Percentiles rank a stretch among this genome's conserved stretches.
Conservation (phyloP, 2,113 vertebrate genomes). For the Taurulus bubalis region DNA sequence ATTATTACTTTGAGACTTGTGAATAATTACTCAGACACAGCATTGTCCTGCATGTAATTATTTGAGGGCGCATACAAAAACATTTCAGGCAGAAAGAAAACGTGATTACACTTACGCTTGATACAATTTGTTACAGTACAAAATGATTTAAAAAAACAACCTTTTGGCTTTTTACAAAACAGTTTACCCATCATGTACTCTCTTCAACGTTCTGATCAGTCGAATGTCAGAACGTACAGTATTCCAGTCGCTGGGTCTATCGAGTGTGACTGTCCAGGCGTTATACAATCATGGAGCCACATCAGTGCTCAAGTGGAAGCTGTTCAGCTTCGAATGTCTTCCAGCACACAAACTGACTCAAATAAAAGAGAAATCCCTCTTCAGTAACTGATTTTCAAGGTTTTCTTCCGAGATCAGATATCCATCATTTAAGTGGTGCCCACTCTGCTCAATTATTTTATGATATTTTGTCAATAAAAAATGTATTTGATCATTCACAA, state of each 20-base stretch:
- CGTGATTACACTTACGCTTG: conserved; percentile 58
- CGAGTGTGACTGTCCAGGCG: conserved; percentile 35
- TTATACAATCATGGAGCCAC: conserved; percentile 44
- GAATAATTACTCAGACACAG: conserved; percentile 55
- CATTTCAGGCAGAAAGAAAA: conserved; percentile 58
- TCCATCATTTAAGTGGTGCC: conserved; percentile 2
- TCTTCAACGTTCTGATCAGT: not conserved
- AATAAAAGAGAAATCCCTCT: conserved; percentile 17
- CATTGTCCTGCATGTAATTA: conserved; percentile 54
- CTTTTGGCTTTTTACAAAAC: conserved; percentile 72
- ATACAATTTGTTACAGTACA: conserved; percentile 72
- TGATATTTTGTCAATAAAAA: conserved; percentile 21
- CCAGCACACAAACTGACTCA: conserved; percentile 42
- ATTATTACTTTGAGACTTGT: conserved; percentile 62
- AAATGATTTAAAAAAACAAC: conserved; percentile 69
- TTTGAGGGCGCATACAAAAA: conserved; percentile 55
- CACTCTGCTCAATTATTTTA: conserved; percentile 1
- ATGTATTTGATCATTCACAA: conserved; percentile 23
- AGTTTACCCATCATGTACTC: conserved; percentile 23
- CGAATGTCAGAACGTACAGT: conserved; percentile 38
- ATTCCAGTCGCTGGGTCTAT: conserved; percentile 49
- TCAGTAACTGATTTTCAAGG: conserved; percentile 8
- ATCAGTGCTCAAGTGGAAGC: conserved; percentile 39
- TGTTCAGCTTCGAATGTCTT: conserved; percentile 27
- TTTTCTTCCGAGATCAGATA: conserved; percentile 13